Evolutionary conservation across 2,797 vertebrate species (phyloP).

Genomic region (Macropus fuliginosus): DNA sequence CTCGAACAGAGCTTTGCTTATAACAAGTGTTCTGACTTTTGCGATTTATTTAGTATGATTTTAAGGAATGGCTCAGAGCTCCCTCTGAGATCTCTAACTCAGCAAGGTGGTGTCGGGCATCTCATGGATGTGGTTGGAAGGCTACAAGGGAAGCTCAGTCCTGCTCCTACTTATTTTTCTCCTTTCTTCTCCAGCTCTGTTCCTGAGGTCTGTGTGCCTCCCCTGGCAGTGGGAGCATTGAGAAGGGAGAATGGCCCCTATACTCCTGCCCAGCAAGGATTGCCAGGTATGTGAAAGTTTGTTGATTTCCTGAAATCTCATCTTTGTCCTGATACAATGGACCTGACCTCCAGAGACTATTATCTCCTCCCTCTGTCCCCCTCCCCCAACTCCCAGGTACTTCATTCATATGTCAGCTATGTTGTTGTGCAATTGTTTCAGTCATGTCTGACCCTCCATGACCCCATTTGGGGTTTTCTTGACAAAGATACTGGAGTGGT

Average conservation of each 20-base stretch:
- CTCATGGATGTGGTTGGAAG: neutral
- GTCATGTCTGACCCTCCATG: neutral
- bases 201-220: neutral
- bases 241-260: neutral
- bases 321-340: neutral
- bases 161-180: neutral
- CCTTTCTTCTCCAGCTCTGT: neutral
- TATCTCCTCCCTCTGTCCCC: neutral
- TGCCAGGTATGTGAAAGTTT: neutral
- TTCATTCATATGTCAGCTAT: neutral
- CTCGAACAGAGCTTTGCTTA: neutral
- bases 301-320: neutral
- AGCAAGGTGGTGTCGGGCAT: neutral
- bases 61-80: neutral
- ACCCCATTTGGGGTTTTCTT: neutral
- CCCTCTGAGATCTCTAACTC: neutral
- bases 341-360: neutral
- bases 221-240: neutral
- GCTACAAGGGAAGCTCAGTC: neutral
- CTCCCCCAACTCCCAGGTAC: neutral
- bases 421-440: neutral
- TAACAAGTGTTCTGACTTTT: neutral
- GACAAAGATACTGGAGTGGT: neutral
- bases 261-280: neutral
- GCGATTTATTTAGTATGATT: neutral